Evolutionary conservation across 2,888 invertebrate species (phyloP).

Genomic region (Drosophila recens): DNA sequence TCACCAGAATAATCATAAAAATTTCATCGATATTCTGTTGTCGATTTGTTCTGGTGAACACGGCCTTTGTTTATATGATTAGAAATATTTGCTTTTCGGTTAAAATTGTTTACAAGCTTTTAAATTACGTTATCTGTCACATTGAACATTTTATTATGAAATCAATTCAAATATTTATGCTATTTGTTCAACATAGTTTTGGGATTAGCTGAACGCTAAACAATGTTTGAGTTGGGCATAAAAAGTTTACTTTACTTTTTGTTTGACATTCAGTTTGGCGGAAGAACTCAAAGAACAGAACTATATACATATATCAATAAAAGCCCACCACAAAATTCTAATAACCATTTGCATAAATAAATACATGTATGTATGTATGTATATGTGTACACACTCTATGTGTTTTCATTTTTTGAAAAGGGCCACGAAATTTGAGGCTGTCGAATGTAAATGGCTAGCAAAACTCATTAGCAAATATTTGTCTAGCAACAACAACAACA

Average conservation of each 20-base stretch:
- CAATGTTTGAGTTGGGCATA: not conserved
- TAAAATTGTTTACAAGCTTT: constrained; percentile 1
- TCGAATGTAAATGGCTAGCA: constrained; percentile 55
- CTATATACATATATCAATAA: constrained; percentile 10
- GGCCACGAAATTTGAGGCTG: constrained; percentile 49
- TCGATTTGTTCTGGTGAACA: no score
- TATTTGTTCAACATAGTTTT: constrained; percentile 1
- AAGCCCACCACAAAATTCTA: constrained; percentile 33
- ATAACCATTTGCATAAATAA: constrained; percentile 58
- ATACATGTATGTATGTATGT: constrained; percentile 22
- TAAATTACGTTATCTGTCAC: not conserved
- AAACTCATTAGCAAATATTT: constrained; percentile 80
- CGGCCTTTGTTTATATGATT: not conserved
- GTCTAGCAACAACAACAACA: constrained; percentile 40
- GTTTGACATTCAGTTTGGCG: not conserved
- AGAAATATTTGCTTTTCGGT: not conserved
- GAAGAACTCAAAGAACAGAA: not conserved
- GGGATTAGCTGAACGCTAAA: constrained; percentile 14
- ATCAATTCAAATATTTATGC: constrained; percentile 5
- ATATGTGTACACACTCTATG: constrained; percentile 2
- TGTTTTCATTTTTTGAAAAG: constrained; percentile 37
- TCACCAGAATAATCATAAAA: no score
- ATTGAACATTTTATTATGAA: not conserved
- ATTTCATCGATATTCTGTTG: no score
- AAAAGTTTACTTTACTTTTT: constrained; percentile 1